phyloP scores from a whole-genome alignment of 2,797 vertebrate genomes.

The Enteromius afrohamiltoni region DNA sequence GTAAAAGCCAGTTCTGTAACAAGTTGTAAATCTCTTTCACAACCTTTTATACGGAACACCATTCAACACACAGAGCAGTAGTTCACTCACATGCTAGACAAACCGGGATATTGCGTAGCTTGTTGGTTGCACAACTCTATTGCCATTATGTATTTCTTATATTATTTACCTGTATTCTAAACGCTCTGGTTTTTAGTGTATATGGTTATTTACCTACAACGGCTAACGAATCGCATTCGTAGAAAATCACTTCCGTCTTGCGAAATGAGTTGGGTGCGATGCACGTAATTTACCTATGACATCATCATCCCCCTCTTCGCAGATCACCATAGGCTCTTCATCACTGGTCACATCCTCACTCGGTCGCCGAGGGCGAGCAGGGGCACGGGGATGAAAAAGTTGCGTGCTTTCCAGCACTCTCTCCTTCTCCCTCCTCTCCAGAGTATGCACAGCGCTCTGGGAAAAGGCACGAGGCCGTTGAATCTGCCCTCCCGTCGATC shows the following conservation, averaged over 20 bases:
- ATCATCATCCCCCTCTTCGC: slow-evolving; percentile 84
- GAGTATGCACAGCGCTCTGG: slow-evolving; percentile 87
- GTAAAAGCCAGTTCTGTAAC: no score
- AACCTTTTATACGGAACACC: no score
- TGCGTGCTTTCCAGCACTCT: slow-evolving; percentile 77
- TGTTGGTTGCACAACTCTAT: no score
- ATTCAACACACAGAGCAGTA: no score
- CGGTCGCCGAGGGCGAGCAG: slow-evolving; percentile 66
- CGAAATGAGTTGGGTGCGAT: neutral
- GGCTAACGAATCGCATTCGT: neutral
- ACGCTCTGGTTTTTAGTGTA: neutral
- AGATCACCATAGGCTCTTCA: slow-evolving; percentile 86
- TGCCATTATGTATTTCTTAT: neutral
- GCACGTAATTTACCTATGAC: slow-evolving; percentile 76
- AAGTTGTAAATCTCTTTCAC: no score
- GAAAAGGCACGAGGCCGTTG: slow-evolving; percentile 88
- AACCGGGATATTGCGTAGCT: no score
- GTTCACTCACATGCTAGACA: no score
- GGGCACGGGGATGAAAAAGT: slow-evolving; percentile 61
- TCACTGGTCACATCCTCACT: slow-evolving; percentile 84
- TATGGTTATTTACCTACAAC: neutral
- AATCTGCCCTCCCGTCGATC: slow-evolving; percentile 70
- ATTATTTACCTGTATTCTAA: neutral
- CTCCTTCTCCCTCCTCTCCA: slow-evolving; percentile 82
- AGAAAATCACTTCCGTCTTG: neutral